phyloP scores from a whole-genome alignment of 2,888 invertebrate genomes.

The Branchipolynoe longqiensis region DNA sequence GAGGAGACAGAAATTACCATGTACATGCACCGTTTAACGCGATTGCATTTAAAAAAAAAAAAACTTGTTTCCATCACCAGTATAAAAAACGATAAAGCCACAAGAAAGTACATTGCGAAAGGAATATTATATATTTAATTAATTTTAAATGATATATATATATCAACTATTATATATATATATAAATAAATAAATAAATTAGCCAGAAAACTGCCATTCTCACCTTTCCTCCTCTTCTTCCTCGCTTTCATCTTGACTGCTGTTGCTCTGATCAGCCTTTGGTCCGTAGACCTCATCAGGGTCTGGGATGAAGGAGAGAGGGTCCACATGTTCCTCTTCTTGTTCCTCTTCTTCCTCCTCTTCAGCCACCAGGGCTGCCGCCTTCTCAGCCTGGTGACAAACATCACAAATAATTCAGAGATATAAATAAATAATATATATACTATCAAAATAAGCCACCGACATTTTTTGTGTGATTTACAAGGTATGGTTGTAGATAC shows the following conservation, averaged over 20 bases:
- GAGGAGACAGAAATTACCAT: not conserved
- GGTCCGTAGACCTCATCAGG: slow-evolving; percentile 58
- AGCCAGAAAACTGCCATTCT: not conserved
- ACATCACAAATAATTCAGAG: too few relatives aligned
- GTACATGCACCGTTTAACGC: not conserved
- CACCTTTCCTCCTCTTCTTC: not conserved
- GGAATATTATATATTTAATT: not conserved
- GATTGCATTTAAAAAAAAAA: not conserved
- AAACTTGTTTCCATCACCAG: not conserved
- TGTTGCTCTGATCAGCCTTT: slow-evolving; percentile 13
- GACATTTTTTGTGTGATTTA: too few relatives aligned
- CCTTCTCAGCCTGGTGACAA: too few relatives aligned
- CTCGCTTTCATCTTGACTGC: slow-evolving; percentile 8
- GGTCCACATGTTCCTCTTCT: not conserved
- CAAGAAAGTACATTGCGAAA: not conserved
- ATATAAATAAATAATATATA: too few relatives aligned
- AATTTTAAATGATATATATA: not conserved
- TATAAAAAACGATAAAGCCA: too few relatives aligned
- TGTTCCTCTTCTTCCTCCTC: slow-evolving; percentile 30
- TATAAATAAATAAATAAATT: too few relatives aligned
- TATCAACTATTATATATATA: too few relatives aligned
- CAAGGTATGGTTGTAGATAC: too few relatives aligned
- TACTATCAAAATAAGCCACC: too few relatives aligned
- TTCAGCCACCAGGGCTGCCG: not conserved
- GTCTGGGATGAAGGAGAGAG: slow-evolving; percentile 46